Conservation (phyloP, 2,797 vertebrate genomes). For the Limosa lapponica region DNA sequence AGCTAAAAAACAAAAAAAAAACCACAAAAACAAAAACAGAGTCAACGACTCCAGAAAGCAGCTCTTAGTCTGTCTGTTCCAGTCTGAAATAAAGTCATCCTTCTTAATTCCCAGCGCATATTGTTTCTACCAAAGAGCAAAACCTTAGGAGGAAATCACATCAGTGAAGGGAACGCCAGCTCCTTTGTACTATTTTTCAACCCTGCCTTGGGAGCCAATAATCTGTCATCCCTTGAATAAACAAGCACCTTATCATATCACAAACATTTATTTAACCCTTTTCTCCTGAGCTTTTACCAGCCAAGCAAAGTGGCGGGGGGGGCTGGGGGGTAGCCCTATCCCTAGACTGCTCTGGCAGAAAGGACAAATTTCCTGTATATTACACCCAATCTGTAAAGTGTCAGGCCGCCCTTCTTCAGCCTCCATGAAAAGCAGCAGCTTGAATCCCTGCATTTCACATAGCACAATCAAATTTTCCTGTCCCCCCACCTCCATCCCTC, state of each 20-base stretch:
- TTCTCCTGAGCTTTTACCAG: constrained; percentile 85
- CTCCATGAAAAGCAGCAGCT: constrained; percentile 69
- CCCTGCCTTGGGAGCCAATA: constrained; percentile 81
- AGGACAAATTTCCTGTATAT: constrained; percentile 81
- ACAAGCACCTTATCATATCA: constrained; percentile 97
- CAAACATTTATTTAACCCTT: constrained; percentile 99
- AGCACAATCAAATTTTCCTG: constrained; percentile 60
- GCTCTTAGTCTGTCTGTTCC: constrained; percentile 14
- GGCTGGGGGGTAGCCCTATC: constrained; percentile 71
- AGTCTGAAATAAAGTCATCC: constrained; percentile 73
- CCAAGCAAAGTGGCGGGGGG: constrained; percentile 75
- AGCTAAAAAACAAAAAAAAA: neutral
- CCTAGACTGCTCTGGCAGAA: constrained; percentile 80
- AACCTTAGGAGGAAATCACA: constrained; percentile 82
- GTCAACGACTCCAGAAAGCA: constrained; percentile 19
- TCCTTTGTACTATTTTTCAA: constrained; percentile 82
- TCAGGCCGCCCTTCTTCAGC: constrained; percentile 73
- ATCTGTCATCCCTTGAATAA: constrained; percentile 90
- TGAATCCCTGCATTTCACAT: constrained; percentile 62
- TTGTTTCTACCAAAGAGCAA: constrained; percentile 78
- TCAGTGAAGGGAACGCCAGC: constrained; percentile 77
- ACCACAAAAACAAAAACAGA: constrained; percentile 36
- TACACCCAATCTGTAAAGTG: constrained; percentile 83
- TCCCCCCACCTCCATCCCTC: neutral
- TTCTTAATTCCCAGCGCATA: constrained; percentile 76